These are phyloP conservation scores for Callinectes sapidus DNA, from an alignment of 2,888 invertebrate species.

Conservation along the genomic window DNA sequence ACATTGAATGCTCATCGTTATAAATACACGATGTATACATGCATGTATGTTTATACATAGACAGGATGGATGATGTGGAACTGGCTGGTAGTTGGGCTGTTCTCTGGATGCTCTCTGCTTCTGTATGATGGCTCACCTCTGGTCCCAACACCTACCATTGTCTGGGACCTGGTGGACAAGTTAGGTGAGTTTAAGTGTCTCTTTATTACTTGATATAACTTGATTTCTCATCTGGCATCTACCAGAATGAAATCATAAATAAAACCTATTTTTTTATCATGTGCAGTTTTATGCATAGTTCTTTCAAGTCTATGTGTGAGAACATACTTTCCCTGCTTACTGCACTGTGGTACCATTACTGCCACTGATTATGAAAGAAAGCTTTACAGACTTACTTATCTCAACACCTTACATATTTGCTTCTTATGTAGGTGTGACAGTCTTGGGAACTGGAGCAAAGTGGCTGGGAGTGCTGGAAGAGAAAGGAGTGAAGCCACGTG, in stretches of 20 bases:
- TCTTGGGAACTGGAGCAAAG: conserved; percentile 79
- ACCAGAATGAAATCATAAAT: background rate
- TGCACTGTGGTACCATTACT: background rate
- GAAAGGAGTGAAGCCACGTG: conserved; percentile 76
- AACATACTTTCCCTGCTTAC: background rate
- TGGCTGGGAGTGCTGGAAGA: conserved; percentile 78
- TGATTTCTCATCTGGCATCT: background rate
- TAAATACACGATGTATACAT: background rate
- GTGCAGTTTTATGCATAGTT: background rate
- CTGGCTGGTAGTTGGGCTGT: conserved; percentile 77
- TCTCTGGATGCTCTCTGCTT: conserved; percentile 77
- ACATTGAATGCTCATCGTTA: too few relatives aligned
- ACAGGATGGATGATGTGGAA: conserved; percentile 79
- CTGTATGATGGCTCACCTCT: conserved; percentile 80
- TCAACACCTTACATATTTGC: background rate
- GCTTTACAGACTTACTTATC: background rate
- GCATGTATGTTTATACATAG: background rate
- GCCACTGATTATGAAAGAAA: background rate
- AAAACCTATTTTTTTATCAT: background rate
- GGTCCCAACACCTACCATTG: conserved; percentile 76
- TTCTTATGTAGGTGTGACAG: conserved; percentile 76
- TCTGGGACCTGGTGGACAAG: conserved; percentile 78
- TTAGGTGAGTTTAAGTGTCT: conserved; percentile 73
- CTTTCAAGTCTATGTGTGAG: background rate
- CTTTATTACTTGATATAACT: background rate